Percentiles rank a stretch among this genome's conserved stretches.
These are phyloP conservation scores for Orycteropus afer DNA, from an alignment of 2,113 vertebrate genomes.

Conservation along the genomic window DNA sequence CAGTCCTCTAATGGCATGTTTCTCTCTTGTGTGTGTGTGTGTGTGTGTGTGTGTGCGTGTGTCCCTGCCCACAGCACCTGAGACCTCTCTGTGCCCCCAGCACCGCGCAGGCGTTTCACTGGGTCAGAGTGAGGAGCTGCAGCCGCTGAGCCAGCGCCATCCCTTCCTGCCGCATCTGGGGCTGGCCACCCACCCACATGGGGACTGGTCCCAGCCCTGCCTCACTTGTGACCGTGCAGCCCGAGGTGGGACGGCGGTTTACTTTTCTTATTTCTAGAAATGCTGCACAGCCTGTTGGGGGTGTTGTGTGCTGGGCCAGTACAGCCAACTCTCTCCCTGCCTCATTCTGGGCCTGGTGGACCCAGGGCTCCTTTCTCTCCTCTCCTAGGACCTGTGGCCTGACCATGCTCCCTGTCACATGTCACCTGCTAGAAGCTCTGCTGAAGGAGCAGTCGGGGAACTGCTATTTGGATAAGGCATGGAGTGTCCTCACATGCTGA, in stretches of 20 bases:
- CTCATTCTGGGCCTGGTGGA: neutral
- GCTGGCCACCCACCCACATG: conserved; percentile 69
- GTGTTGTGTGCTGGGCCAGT: conserved; percentile 27
- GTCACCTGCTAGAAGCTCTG: neutral
- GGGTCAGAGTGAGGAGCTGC: conserved; percentile 77
- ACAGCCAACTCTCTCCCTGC: conserved; percentile 75
- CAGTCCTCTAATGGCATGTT: conserved; percentile 68
- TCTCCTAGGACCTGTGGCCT: neutral
- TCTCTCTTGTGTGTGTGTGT: conserved; percentile 49
- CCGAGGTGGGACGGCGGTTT: conserved; percentile 80
- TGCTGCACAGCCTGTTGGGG: conserved; percentile 60
- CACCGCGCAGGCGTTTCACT: conserved; percentile 65
- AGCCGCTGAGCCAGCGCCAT: conserved; percentile 71
- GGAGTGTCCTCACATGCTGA: neutral
- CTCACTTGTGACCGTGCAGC: conserved; percentile 78
- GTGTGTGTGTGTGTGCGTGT: conserved; percentile 73
- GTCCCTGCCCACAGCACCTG: conserved; percentile 76
- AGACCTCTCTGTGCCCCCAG: conserved; percentile 79
- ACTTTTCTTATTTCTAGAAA: conserved; percentile 74
- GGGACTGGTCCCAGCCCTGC: conserved; percentile 75
- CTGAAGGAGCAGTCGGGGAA: neutral
- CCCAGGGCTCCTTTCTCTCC: neutral
- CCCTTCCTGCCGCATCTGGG: conserved; percentile 78
- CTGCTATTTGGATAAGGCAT: neutral
- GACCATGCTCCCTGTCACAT: neutral